Evolutionary conservation across 1,140 invertebrate species (phyloP), one percentile per base, ranked within the genome.

Genomic region (Achatina immaculata): DNA sequence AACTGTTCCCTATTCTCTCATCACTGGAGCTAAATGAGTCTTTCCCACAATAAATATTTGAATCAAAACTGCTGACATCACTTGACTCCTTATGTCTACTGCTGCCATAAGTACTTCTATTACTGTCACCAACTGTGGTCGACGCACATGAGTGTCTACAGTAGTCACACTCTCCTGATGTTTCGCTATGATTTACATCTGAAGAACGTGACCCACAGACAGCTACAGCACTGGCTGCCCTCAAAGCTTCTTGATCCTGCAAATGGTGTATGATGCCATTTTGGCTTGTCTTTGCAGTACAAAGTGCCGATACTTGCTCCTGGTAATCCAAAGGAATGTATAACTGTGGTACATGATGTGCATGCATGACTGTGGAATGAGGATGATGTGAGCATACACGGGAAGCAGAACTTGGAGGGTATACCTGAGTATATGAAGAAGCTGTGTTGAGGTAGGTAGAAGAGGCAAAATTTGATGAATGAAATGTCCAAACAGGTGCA

Each of bases 21-120:
- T 69, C 71, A 38, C 58, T 66, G 28, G 55, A 71, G 28, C 75
- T 81, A 19, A 77, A 74, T 19, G 82, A 81, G 9, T 65, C 45
- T 36, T 82, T 74, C 36, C 82, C 83, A 58, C 80, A 81, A 77
- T 88, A 89, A 19, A 88, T 82, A 66, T 86, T 85, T 16, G 89
- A 90, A 73, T 89, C 87, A 69, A 82, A 88, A 82, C 89, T 90
- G 82, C 87, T 88, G 36, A 85, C 81, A 69, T 90, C 89, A 80
- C 85, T 88, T 1, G 83, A 82, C 34, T 88, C 88, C 51, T 86
- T 83, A n/a, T 81, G 78, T 19, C 86, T 85, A 71, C 84, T 86
- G 69, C 88, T 89, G 42, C 89, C 89, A 62, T 85, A 90, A 7
- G 87, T 88, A 66, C 86, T 87, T n/a, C 86, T 82, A 81, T 86